Evolutionary conservation across 1,140 invertebrate genomes (phyloP), one percentile per base, ranked within the genome.

Genomic region (Orius insidiosus): DNA sequence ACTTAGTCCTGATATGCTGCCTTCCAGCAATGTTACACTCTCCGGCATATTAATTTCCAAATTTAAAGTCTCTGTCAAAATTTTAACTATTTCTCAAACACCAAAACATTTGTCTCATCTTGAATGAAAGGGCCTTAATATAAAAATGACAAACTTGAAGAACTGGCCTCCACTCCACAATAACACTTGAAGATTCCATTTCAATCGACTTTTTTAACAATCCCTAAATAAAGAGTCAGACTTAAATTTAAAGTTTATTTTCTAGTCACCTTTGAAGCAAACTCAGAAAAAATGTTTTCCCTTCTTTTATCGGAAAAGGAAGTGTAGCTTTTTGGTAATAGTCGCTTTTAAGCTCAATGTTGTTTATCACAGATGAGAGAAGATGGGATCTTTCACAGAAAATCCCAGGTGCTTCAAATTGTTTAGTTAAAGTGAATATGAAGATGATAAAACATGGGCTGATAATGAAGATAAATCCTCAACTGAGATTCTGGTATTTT

Each of bases 361-460:
- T 97, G 57, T 74, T 72, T 36, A 97, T 96, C n/a, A 96, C 85
- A 5, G 80, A 78, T 16, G 77, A 71, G n/a, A 98, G 62, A 49
- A 95, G 63, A 68, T 96, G 88, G 5, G 86, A 78, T 60, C 78
- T 79, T 59, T 92, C 87, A 13, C 74, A 72, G 62, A 73, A 55
- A 42, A 54, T 67, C 67, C 85, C 85, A 44, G 85, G 81, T 2
- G 82, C 74, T 54, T 89, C 80, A 64, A 79, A 78, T 45, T 76
- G 71, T 1, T 50, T 79, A 76, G n/a, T 81, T 85, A 56, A 95
- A 90, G 63, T 98, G 93, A 2, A 97, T 72, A 59, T 98, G 94
- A 6, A 98, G 66, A 65, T 97, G 90, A 66, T 95, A 96, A 65
- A 90, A 97, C 0, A 89, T 89, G 3, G 94, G 94, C 58, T 92